These are phyloP conservation scores for Protobothrops mucrosquamatus DNA, from an alignment of 2,113 vertebrate species.

Conservation along the genomic window DNA sequence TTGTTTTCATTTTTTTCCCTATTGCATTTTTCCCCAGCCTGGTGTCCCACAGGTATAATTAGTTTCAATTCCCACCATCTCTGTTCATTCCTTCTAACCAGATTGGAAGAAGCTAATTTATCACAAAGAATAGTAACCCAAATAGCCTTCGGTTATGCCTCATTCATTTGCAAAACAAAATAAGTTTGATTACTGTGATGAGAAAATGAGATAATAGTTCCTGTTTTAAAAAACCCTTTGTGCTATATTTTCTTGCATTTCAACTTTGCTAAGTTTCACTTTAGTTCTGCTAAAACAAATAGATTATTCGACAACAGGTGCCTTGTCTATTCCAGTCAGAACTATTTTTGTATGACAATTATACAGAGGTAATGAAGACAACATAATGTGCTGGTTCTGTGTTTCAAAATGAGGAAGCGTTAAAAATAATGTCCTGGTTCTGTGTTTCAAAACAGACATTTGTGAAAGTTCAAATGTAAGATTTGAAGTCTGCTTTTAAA, in stretches of 20 bases:
- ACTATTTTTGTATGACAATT: background rate
- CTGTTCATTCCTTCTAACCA: background rate
- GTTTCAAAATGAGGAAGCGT: background rate
- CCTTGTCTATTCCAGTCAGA: background rate
- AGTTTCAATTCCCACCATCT: background rate
- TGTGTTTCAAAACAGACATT: background rate
- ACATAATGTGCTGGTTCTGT: background rate
- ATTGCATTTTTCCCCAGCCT: background rate
- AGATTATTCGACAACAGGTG: background rate
- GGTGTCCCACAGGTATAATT: background rate
- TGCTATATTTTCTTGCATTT: background rate
- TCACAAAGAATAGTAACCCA: too few species aligned
- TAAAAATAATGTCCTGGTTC: background rate
- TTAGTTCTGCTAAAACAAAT: background rate
- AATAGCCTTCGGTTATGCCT: background rate
- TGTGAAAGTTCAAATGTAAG: background rate
- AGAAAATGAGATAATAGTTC: background rate
- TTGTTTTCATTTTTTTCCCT: background rate
- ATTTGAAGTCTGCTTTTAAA: background rate
- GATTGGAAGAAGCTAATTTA: background rate
- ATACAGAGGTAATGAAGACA: background rate
- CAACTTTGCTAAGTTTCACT: background rate
- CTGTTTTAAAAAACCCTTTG: background rate
- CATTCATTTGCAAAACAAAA: background rate
- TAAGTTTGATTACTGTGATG: background rate